Evolutionary conservation across 2,797 vertebrate species (phyloP), one percentile per base, ranked within the genome.

Genomic region (Rhyacichthys aspro): DNA sequence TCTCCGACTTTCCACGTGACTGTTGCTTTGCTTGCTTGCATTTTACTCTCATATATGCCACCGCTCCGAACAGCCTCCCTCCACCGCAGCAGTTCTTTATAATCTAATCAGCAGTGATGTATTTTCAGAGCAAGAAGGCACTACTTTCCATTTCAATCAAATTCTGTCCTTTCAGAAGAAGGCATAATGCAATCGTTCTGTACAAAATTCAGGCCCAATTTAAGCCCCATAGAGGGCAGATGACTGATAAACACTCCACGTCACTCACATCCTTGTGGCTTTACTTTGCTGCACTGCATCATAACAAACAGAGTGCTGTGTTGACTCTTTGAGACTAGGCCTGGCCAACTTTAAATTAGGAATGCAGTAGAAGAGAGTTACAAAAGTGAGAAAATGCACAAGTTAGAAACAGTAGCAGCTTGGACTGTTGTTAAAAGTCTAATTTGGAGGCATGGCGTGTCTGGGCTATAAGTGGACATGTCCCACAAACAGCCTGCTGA

Each of bases 91-190:
- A 72, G 77, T 83, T 86, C 74, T 78, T 76, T 63, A 58, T 86
- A 87, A 90, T 89, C 82, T 84, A 82, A 90, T 91, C 86, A 84
- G 61, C 49, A 39, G 58, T 85, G 84, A 89, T 86, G 81, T 85
- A 85, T 88, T 86, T 86, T 82, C 78, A 72, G 71, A 78, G 79
- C 76, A 82, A 83, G 77, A 78, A 82, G 82, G 79, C 82, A 80
- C 72, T 79, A 86, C 84, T 90, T 89, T 89, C 85, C 87, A 89
- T 89, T 90, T 87, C 81, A 90, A 88, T 89, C 81, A 87, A 87
- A 90, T 90, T 83, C 83, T 61, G 56, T 57, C 72, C 77, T 87
- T 88, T 89, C 76, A 79, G 81, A 86, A 82, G 81, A 83, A 78
- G 57, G 67, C 68, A 82, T 89, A 89, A 90, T 89, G 82, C 86